Percentiles rank a stretch among this genome's conserved stretches.
phyloP scores from a whole-genome alignment of 2,888 invertebrate species.

The Acleris sparsana region DNA sequence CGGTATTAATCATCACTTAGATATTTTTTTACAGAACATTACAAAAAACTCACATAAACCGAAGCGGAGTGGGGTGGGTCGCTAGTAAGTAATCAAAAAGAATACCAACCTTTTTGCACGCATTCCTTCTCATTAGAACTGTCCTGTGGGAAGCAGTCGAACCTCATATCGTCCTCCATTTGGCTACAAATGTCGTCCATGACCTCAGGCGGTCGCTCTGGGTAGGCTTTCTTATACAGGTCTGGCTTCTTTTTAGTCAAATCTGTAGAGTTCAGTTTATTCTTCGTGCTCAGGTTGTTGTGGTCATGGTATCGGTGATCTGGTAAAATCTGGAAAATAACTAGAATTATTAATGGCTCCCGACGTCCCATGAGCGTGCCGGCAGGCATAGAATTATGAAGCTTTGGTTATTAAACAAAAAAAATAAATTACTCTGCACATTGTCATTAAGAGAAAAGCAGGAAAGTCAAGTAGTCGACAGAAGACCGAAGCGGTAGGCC shows the following conservation, averaged over 20 bases:
- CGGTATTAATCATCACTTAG: too few species aligned
- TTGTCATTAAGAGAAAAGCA: too few species aligned
- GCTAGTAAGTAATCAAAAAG: background rate
- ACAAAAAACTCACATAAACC: too few species aligned
- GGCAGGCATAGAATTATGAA: background rate
- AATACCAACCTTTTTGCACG: constrained; percentile 75
- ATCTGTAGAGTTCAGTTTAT: constrained; percentile 64
- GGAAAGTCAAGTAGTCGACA: too few species aligned
- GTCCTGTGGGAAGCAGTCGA: constrained; percentile 88
- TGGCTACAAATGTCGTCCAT: constrained; percentile 70
- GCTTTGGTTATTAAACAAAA: background rate
- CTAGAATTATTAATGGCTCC: constrained; percentile 9
- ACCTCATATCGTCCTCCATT: constrained; percentile 77
- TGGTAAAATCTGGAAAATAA: constrained; percentile 50
- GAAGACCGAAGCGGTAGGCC: too few species aligned
- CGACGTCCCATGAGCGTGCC: background rate
- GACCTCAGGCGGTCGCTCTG: constrained; percentile 56
- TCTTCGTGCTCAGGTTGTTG: constrained; percentile 78
- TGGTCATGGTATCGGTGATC: constrained; percentile 79
- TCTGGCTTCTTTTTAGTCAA: constrained; percentile 53
- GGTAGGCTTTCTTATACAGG: constrained; percentile 60
- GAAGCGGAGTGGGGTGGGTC: too few species aligned
- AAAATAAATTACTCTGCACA: too few species aligned
- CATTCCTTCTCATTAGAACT: constrained; percentile 80
- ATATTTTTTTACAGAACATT: too few species aligned